Percentiles rank a stretch among this genome's conserved stretches.
Conservation (phyloP, 1,140 invertebrate genomes). For the Caligus rogercresseyi region DNA sequence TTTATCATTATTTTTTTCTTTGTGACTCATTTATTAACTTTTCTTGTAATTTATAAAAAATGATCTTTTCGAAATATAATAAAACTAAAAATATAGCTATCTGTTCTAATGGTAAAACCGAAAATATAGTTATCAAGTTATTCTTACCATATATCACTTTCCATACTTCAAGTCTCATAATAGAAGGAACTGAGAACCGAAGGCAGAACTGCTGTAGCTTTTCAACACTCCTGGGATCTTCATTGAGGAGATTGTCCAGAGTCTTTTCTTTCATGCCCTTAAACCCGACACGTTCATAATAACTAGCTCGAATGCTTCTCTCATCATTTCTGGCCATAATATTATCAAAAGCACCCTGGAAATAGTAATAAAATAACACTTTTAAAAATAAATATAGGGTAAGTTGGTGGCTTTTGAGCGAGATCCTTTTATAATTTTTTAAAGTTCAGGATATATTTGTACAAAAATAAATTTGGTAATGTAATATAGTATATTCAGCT, state of each 20-base stretch:
- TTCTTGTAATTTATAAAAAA: conserved; percentile 52
- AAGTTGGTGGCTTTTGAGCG: background rate
- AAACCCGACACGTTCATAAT: conserved; percentile 77
- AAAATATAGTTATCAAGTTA: conserved; percentile 21
- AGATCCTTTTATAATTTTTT: background rate
- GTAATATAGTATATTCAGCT: too few relatives aligned
- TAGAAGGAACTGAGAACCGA: conserved; percentile 55
- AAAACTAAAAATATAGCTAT: conserved; percentile 22
- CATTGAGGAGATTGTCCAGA: conserved; percentile 71
- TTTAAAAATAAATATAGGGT: background rate
- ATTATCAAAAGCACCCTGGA: background rate
- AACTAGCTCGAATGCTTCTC: conserved; percentile 70
- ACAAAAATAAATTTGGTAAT: too few relatives aligned
- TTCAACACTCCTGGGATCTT: conserved; percentile 55
- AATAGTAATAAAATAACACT: background rate
- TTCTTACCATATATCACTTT: conserved; percentile 53
- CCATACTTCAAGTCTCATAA: conserved; percentile 64
- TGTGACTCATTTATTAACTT: conserved; percentile 46
- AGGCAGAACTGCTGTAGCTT: conserved; percentile 69
- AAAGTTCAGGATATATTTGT: background rate
- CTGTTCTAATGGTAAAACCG: conserved; percentile 20
- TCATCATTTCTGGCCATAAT: conserved; percentile 21
- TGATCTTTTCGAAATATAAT: conserved; percentile 48
- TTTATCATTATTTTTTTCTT: conserved; percentile 53
- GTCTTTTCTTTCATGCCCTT: conserved; percentile 76